Evolutionary conservation across 2,797 vertebrate species (phyloP).

Genomic region (Enoplosus armatus): DNA sequence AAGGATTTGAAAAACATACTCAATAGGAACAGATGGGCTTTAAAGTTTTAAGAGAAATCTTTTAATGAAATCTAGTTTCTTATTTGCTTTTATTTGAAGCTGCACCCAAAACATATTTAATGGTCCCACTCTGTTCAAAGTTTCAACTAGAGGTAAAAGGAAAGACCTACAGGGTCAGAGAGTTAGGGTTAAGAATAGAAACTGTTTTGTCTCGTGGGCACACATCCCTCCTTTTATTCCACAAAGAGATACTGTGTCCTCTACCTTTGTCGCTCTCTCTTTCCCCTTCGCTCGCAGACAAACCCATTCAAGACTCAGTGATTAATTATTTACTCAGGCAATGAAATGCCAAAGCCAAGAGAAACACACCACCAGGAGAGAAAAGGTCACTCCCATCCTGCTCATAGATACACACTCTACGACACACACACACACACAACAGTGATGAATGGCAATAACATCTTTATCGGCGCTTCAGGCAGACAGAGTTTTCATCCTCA

Average conservation of each 20-base stretch:
- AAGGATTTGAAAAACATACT: neutral
- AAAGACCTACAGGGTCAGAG: conserved; percentile 20
- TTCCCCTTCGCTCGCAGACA: conserved; percentile 66
- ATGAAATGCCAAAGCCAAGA: conserved; percentile 83
- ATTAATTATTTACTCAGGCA: conserved; percentile 87
- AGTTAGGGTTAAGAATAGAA: conserved; percentile 40
- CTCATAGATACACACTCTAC: conserved; percentile 42
- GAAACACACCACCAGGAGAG: conserved; percentile 73
- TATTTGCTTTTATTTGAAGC: neutral
- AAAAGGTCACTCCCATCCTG: conserved; percentile 81
- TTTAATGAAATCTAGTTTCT: neutral
- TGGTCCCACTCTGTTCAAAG: neutral
- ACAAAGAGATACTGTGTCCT: conserved; percentile 67
- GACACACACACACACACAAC: conserved; percentile 19
- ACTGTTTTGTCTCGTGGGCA: conserved; percentile 30
- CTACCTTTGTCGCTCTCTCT: conserved; percentile 54
- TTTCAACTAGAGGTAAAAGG: conserved; percentile 9
- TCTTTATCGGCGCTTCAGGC: conserved; percentile 74
- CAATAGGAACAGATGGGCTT: neutral
- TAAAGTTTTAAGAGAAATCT: too few species aligned
- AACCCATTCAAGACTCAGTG: conserved; percentile 72
- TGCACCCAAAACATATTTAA: neutral
- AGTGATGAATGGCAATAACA: conserved; percentile 76
- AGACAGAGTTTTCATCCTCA: conserved; percentile 67
- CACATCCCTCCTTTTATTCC: conserved; percentile 33